Evolutionary conservation across 2,113 vertebrate genomes (phyloP), one percentile per base, ranked within the genome.

Genomic region (Panthera tigris): DNA sequence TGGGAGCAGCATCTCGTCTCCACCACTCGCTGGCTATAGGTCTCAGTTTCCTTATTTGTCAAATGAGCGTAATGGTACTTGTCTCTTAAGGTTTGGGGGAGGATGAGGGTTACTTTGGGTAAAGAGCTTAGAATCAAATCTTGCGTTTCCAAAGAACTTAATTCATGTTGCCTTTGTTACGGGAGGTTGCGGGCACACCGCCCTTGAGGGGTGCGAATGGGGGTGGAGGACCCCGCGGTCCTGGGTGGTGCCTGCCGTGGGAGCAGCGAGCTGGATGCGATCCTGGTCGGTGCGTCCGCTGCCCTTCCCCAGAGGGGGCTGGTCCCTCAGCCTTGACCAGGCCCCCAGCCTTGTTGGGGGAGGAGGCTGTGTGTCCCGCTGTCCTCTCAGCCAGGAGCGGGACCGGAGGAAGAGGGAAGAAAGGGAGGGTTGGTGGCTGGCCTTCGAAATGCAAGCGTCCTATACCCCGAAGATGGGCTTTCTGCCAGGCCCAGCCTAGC

Each of bases 31-130:
- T 4, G 14, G 27, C 80, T 45, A 45, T 45, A 45, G 85, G 36
- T 41, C 78, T 91, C 88, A 14, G 65, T 89, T 69, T 86, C 74
- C 66, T 15, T 31, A 15, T 55, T 33, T 74, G 19, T 78, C 65
- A 18, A 27, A 7, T 81, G 83, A 61, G n/a, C 5, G 0, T 15
- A 36, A 31, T 4, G 23, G 52, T 4, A 41, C 33, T 61, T 36
- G 36, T 74, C 91, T 96, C 48, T 4, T 29, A 36, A 55, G 83
- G 68, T 48, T 88, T 52, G 33, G n/a, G 92, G 89, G 89, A 94
- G 41, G 48, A 74, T 66, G 39, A 36, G 76, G 50, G 86, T 41
- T 71, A 1, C 1, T 16, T 16, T 68, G 73, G 31, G 31, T 12
- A 27, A 63, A 66, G n/a, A n/a, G 45, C 78, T 81, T 48, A 36